Evolutionary conservation across 2,113 vertebrate species (phyloP), one percentile per base, ranked within the genome.

Genomic region (Cyprinodon tularosa): DNA sequence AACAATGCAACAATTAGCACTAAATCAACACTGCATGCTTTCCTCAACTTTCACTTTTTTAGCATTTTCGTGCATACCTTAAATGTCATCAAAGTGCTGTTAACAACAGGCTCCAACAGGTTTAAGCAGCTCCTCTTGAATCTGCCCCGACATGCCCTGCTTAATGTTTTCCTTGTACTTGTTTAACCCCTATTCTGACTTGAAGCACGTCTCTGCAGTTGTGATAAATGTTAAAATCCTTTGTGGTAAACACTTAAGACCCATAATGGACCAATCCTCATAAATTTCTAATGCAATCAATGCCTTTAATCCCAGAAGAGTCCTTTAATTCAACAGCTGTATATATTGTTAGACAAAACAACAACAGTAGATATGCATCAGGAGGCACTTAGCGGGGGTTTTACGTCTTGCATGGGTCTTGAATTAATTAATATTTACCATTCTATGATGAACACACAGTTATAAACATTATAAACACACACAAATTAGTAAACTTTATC

Each of bases 401-500:
- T 17, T 5, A 15, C 42, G 38, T 47, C 40, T 42, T 17, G 47
- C 44, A 63, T 4, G 12, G n/a, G 6, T 20, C 15, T 76, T 57
- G 13, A 70, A 12, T 15, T 0, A 40, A 9, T 9, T 0, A 57
- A 60, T 14, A 15, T 45, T 4, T 0, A 0, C 22, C 11, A 3
- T 12, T 1, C 11, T 37, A 22, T 37, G 17, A 36, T 53, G 17
- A 57, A 15, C 17, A 61, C 44, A 77, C 45, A 77, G 37, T 38
- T 65, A 48, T 20, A 13, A 3, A 59, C 39, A 37, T 71, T 65
- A 4, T 45, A 15, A 2, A 60, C 68, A 50, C 4, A 60, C 4
- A 53, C 17, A 29, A 44, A 22, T 39, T 3, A 14, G 76, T 85
- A 3, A 68, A 78, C 76, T 3, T 62, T 84, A 76, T 81, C 76